These are phyloP conservation scores for Acromyrmex charruanus DNA, from an alignment of 1,140 invertebrate genomes.

Conservation along the genomic window DNA sequence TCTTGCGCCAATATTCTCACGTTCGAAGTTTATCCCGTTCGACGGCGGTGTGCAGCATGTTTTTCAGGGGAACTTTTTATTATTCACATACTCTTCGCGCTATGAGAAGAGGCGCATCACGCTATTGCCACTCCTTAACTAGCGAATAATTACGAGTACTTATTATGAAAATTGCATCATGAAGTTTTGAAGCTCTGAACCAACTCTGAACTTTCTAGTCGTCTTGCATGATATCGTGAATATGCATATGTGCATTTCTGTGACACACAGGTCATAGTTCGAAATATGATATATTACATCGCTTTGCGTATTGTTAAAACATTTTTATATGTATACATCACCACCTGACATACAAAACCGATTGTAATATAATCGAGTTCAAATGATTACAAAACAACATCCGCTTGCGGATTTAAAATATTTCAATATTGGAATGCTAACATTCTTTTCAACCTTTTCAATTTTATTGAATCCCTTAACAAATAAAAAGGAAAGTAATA, in stretches of 20 bases:
- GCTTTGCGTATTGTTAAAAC: background rate
- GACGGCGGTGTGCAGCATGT: constrained; percentile 28
- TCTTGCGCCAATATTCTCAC: constrained; percentile 48
- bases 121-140: background rate
- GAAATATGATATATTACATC: background rate
- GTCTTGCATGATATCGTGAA: background rate
- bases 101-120: background rate
- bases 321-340: background rate
- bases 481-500: too few species aligned
- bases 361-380: too few species aligned
- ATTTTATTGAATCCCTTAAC: too few species aligned
- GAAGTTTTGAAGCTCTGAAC: background rate
- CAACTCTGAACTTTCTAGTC: background rate
- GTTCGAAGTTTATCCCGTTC: constrained; percentile 63
- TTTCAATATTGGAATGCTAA: too few species aligned
- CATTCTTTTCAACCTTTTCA: too few species aligned
- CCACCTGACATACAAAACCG: too few species aligned
- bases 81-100: constrained; percentile 48
- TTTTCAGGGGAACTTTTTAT: constrained; percentile 66
- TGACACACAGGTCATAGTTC: background rate
- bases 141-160: constrained; percentile 11
- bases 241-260: background rate
- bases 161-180: constrained; percentile 32
- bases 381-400: too few species aligned
- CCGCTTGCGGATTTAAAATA: too few species aligned